Evolutionary conservation across 1,140 invertebrate genomes (phyloP).

Genomic region (Tetraneura akinire): DNA sequence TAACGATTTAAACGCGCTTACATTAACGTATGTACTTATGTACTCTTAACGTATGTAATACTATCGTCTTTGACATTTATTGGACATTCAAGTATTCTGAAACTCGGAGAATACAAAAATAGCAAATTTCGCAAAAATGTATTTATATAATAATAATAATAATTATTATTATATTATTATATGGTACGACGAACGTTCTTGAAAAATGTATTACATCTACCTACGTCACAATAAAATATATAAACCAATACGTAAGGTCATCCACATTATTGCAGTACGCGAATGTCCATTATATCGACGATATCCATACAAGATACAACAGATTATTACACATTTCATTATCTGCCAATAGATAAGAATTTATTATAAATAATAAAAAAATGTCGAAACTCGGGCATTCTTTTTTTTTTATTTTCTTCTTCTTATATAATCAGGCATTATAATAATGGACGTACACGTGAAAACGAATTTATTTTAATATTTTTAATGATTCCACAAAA

Average conservation of each 20-base stretch:
- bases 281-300: neutral
- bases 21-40: neutral
- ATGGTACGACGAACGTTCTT: constrained; percentile 26
- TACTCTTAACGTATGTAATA: no score
- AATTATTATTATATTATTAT: neutral
- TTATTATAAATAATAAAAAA: no score
- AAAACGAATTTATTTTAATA: no score
- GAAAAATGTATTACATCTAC: constrained; percentile 37
- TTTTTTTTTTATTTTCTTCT: no score
- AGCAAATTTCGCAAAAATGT: neutral
- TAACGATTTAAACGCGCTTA: neutral
- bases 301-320: neutral
- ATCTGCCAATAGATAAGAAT: no score
- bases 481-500: no score
- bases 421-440: no score
- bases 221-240: constrained; percentile 26
- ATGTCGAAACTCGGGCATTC: no score
- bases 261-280: constrained; percentile 20
- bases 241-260: constrained; percentile 21
- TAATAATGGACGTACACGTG: no score
- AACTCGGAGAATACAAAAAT: neutral
- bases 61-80: neutral
- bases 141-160: no score
- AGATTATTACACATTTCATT: no score
- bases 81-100: neutral